Evolutionary conservation across 2,888 invertebrate species (phyloP), one percentile per base, ranked within the genome.

Genomic region (Pteria penguin): DNA sequence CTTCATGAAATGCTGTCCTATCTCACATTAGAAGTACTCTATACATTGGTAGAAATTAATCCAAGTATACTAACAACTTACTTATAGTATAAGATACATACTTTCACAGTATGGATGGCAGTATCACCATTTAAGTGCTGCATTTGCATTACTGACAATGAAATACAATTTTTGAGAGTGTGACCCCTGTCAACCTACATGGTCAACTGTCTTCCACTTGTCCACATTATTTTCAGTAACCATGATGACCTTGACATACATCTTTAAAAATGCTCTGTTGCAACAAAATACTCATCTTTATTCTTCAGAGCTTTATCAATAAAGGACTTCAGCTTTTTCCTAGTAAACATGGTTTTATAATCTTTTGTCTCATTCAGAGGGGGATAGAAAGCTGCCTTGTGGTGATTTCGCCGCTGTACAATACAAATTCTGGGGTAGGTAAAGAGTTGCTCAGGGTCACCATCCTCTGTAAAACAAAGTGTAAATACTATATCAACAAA

Each of bases 371-470:
- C 66, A 5, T 73, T 75, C 5, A 80, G 55, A 2, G 86, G 85
- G 24, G 90, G 90, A 72, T 87, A 89, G 69, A 90, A 86, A 5
- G 88, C 89, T 27, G 90, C 90, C 58, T 85, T 86, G 22, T 77
- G 78, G 77, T 89, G 90, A 75, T 89, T 86, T 5, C 75, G 57
- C 82, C 86, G 87, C 62, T 79, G 61, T 2, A 90, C 83, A 27
- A 90, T 72, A 74, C 88, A 88, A 8, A 90, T 67, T 11, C 90
- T 81, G 0, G 90, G 90, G 72, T 86, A 89, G 4, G 69, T 60
- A 75, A 74, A 86, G 78, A 87, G 76, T 4, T 61, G 52, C 26
- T 80, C 62, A 26, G 82, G 81, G 32, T 84, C 84, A n/a, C 73
- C 72, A n/a, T 77, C 78, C 31, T 80, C 80, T 36, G 75, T 57